phyloP scores from a whole-genome alignment of 2,888 invertebrate genomes.

The Chesias legatella region DNA sequence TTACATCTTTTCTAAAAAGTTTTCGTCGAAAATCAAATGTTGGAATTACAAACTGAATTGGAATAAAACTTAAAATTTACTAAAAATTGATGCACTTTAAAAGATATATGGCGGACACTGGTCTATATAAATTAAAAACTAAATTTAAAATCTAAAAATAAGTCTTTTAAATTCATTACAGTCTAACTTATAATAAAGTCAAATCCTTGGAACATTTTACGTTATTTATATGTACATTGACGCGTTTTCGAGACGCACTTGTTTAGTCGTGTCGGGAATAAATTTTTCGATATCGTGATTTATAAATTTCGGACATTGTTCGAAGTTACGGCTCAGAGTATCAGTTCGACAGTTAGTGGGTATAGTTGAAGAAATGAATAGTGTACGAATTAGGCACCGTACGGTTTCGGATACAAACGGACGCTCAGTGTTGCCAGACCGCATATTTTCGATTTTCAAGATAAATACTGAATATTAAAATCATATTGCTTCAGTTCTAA shows the following conservation, averaged over 20 bases:
- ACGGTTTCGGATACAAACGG: too few species aligned
- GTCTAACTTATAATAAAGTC: conserved; percentile 49
- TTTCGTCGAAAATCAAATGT: background rate
- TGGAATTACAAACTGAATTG: background rate
- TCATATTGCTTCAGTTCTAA: too few species aligned
- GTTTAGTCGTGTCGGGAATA: conserved; percentile 8
- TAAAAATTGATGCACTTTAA: background rate
- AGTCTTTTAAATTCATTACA: conserved; percentile 65
- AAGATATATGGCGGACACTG: conserved; percentile 31
- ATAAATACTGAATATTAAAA: too few species aligned
- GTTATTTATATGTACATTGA: conserved; percentile 44
- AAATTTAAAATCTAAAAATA: conserved; percentile 50
- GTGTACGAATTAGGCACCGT: too few species aligned
- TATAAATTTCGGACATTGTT: background rate
- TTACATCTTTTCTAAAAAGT: conserved; percentile 11
- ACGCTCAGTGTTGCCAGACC: too few species aligned
- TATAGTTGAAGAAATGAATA: too few species aligned
- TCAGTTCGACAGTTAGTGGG: too few species aligned
- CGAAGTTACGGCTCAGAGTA: too few species aligned
- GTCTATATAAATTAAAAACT: conserved; percentile 40
- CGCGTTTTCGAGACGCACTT: conserved; percentile 27
- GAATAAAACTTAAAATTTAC: conserved; percentile 3
- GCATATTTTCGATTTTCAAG: too few species aligned
- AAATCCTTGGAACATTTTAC: conserved; percentile 62
- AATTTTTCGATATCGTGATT: conserved; percentile 14